phyloP scores from a whole-genome alignment of 2,113 vertebrate genomes.

The Varanus komodoensis region DNA sequence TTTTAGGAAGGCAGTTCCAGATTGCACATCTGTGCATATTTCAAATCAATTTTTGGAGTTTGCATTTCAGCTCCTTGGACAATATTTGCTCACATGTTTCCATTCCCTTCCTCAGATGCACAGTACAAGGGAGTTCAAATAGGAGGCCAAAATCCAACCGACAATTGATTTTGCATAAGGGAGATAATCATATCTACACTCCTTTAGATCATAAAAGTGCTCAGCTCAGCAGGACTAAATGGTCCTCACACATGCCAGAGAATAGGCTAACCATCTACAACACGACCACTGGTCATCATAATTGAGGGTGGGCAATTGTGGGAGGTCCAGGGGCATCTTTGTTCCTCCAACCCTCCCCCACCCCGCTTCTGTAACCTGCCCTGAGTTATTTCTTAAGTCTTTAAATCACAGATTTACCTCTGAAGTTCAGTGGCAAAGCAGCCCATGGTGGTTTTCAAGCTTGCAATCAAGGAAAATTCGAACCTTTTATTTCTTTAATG shows the following conservation, averaged over 20 bases:
- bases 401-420: too few species aligned
- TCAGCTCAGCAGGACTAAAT: slow-evolving; percentile 2
- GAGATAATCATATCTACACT: slow-evolving; percentile 33
- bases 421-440: too few species aligned
- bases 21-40: slow-evolving; percentile 1
- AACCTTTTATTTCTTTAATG: too few species aligned
- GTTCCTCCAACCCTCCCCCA: too few species aligned
- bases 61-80: neutral
- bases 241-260: neutral
- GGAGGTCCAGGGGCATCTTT: too few species aligned
- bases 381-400: too few species aligned
- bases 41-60: neutral
- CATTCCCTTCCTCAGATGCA: slow-evolving; percentile 1
- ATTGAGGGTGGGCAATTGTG: neutral
- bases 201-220: slow-evolving; percentile 33
- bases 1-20: neutral
- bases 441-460: too few species aligned
- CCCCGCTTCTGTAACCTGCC: too few species aligned
- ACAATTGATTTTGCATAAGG: slow-evolving; percentile 46
- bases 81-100: neutral
- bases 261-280: slow-evolving; percentile 38
- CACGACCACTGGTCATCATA: slow-evolving; percentile 40
- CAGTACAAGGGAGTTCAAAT: neutral
- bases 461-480: too few species aligned
- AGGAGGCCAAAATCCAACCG: neutral